Conservation (phyloP, 1,140 invertebrate species). For the Telenomus remus region DNA sequence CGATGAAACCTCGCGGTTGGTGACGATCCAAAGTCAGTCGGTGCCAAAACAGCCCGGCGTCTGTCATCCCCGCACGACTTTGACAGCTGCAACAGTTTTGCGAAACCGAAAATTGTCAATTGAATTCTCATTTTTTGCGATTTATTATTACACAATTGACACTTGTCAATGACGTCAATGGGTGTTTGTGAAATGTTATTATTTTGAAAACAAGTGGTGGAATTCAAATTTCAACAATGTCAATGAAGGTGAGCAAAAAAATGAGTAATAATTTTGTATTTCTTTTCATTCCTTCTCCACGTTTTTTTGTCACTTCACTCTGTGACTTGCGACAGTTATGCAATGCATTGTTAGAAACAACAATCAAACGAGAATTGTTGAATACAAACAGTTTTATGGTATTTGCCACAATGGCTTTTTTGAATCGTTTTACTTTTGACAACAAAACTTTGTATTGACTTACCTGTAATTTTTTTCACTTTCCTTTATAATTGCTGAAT, state of each 20-base stretch:
- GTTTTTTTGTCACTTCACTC: conserved; percentile 14
- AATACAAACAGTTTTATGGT: too few species aligned
- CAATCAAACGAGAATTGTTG: background rate
- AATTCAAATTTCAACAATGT: conserved; percentile 44
- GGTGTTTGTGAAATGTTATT: conserved; percentile 8
- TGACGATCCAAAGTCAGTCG: background rate
- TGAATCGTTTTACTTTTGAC: too few species aligned
- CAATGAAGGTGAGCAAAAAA: conserved; percentile 61
- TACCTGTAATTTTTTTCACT: too few species aligned
- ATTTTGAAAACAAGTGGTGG: background rate
- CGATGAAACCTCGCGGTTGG: conserved; percentile 18
- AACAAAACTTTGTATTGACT: too few species aligned
- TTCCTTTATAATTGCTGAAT: too few species aligned
- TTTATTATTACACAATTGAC: too few species aligned
- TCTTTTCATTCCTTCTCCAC: background rate
- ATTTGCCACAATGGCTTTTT: too few species aligned
- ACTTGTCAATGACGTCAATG: conserved; percentile 6
- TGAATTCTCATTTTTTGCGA: too few species aligned
- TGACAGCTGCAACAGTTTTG: conserved; percentile 21
- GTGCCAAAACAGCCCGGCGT: background rate
- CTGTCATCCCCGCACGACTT: too few species aligned
- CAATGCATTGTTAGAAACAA: conserved; percentile 22
- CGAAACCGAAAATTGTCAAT: background rate
- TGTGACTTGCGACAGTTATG: conserved; percentile 31
- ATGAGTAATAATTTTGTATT: too few species aligned